These are phyloP conservation scores for Bufo bufo DNA, from an alignment of 2,113 vertebrate genomes.

Conservation along the genomic window DNA sequence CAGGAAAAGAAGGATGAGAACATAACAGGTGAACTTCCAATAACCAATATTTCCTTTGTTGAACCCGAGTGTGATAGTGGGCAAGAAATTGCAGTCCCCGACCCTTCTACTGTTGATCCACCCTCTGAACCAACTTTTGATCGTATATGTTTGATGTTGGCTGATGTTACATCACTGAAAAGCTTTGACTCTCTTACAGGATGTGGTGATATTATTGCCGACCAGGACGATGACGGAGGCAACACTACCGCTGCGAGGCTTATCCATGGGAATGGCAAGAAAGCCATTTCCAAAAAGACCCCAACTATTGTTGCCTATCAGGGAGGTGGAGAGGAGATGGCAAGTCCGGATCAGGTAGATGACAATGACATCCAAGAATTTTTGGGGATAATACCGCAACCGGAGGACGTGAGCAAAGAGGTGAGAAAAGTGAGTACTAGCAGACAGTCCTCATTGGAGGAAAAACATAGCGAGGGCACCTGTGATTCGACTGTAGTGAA, in stretches of 20 bases:
- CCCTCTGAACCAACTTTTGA: slow-evolving; percentile 89
- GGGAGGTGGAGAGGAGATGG: slow-evolving; percentile 98
- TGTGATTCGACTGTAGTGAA: slow-evolving; percentile 70
- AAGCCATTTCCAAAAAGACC: slow-evolving; percentile 74
- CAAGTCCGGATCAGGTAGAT: slow-evolving; percentile 91
- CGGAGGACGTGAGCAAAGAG: slow-evolving; percentile 72
- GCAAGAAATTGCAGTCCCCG: slow-evolving; percentile 74
- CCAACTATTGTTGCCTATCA: slow-evolving; percentile 89
- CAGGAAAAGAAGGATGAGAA: slow-evolving; percentile 69
- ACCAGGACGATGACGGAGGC: slow-evolving; percentile 88
- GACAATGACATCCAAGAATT: slow-evolving; percentile 92
- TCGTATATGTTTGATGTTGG: slow-evolving; percentile 90
- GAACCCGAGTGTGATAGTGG: slow-evolving; percentile 72
- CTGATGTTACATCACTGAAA: slow-evolving; percentile 98
- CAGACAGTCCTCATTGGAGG: slow-evolving; percentile 73
- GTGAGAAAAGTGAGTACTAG: slow-evolving; percentile 66
- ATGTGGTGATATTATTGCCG: slow-evolving; percentile 98
- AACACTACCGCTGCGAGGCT: slow-evolving; percentile 64
- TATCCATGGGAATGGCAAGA: slow-evolving; percentile 68
- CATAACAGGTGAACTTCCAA: slow-evolving; percentile 75
- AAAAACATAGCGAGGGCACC: slow-evolving; percentile 69
- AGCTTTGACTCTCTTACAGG: slow-evolving; percentile 99
- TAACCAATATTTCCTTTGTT: slow-evolving; percentile 70
- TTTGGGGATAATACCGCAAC: slow-evolving; percentile 92
- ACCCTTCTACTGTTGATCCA: slow-evolving; percentile 84